These are phyloP conservation scores for Tenthredo amoena DNA, from an alignment of 2,888 invertebrate species.

Conservation along the genomic window DNA sequence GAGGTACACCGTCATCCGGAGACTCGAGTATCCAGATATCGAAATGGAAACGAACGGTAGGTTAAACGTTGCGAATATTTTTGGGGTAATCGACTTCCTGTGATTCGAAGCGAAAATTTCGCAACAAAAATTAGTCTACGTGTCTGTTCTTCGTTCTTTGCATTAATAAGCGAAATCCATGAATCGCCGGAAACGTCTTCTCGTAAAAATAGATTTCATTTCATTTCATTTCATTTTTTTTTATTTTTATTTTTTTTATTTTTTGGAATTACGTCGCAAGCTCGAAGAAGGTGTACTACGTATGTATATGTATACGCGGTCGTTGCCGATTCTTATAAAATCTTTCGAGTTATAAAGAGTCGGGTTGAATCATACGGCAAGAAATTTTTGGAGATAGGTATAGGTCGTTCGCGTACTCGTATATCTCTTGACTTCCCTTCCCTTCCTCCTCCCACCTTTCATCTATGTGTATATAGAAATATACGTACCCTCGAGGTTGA, in stretches of 20 bases:
- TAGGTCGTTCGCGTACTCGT: neutral
- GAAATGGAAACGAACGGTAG: conserved; percentile 48
- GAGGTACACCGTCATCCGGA: conserved; percentile 49
- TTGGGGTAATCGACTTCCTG: neutral
- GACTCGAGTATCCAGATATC: conserved; percentile 52
- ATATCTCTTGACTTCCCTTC: neutral
- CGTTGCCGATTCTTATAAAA: neutral
- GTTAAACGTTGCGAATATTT: neutral
- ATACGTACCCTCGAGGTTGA: conserved; percentile 55
- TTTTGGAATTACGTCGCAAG: neutral
- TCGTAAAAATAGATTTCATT: neutral
- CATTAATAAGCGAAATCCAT: neutral
- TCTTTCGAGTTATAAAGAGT: conserved; percentile 23
- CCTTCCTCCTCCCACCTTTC: neutral
- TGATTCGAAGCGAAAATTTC: neutral
- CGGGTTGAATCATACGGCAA: conserved; percentile 45
- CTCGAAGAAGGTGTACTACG: neutral
- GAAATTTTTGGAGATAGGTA: neutral
- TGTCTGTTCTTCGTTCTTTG: neutral
- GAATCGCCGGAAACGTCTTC: neutral
- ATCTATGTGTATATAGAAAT: conserved; percentile 27
- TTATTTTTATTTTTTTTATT: too few species aligned
- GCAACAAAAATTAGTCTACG: neutral
- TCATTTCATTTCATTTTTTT: too few species aligned
- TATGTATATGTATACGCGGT: neutral